Conservation (phyloP, 2,888 invertebrate genomes). For the Lasioglossum zephyrum region DNA sequence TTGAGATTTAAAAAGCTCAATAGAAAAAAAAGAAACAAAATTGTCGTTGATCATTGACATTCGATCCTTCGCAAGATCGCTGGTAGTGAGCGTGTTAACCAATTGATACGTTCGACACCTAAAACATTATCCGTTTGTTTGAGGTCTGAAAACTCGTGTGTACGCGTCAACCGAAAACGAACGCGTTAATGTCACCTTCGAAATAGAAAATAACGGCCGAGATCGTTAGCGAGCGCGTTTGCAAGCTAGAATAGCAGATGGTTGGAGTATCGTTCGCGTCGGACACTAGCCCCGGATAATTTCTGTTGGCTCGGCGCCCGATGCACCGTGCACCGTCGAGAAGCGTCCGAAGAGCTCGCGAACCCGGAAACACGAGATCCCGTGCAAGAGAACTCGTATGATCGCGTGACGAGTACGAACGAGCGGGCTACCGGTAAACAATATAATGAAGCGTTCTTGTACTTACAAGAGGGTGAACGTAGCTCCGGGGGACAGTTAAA, state of each 20-base stretch:
- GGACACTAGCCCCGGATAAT: not conserved
- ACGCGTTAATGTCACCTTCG: not conserved
- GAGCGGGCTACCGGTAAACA: conserved; percentile 26
- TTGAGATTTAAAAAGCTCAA: no score
- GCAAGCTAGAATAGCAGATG: not conserved
- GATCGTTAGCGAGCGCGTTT: not conserved
- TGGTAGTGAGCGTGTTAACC: no score
- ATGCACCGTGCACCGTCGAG: not conserved
- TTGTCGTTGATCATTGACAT: not conserved
- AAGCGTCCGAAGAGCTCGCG: not conserved
- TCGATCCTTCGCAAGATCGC: not conserved
- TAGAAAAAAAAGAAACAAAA: no score
- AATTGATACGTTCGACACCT: not conserved
- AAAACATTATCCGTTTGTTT: not conserved
- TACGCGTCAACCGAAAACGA: no score
- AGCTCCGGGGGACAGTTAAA: conserved; percentile 45
- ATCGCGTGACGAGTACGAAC: conserved; percentile 13
- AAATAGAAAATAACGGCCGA: not conserved
- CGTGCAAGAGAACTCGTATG: conserved; percentile 22
- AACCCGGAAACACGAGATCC: conserved; percentile 42
- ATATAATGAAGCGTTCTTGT: conserved; percentile 40
- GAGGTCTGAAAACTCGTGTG: no score
- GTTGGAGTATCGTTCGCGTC: not conserved
- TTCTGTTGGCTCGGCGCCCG: not conserved
- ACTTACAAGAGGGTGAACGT: conserved; percentile 56